A percentile compares a stretch with the other conserved stretches of the same genome.
phyloP scores from a whole-genome alignment of 1,140 invertebrate species.

The Helicorthomorpha holstii region DNA sequence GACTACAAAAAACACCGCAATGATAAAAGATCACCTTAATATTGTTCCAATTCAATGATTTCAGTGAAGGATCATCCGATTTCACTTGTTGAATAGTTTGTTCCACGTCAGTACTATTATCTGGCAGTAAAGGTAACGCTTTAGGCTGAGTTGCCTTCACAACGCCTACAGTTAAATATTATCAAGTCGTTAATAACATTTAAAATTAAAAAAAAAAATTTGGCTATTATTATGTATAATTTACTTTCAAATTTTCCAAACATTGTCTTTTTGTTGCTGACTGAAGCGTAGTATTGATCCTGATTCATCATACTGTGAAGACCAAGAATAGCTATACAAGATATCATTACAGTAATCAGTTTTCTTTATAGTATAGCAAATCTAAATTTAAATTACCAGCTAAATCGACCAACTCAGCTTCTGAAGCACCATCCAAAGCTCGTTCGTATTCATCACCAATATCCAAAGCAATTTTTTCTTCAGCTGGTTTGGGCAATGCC shows the following conservation, averaged over 20 bases:
- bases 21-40: slow-evolving; percentile 48
- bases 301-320: slow-evolving; percentile 99
- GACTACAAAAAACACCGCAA: background rate
- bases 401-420: slow-evolving; percentile 97
- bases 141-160: slow-evolving; percentile 87
- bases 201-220: no score
- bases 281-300: slow-evolving; percentile 95
- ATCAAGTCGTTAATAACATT: background rate
- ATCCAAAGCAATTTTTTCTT: slow-evolving; percentile 72
- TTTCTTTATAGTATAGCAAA: slow-evolving; percentile 2
- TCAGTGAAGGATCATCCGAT: slow-evolving; percentile 68
- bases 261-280: slow-evolving; percentile 79
- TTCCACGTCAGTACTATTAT: slow-evolving; percentile 84
- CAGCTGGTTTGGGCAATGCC: slow-evolving; percentile 47
- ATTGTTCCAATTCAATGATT: slow-evolving; percentile 91
- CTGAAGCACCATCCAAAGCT: slow-evolving; percentile 72
- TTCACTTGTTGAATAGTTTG: slow-evolving; percentile 72
- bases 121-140: slow-evolving; percentile 74
- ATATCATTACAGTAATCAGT: background rate
- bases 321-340: slow-evolving; percentile 74
- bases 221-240: slow-evolving; percentile 3
- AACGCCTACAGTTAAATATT: slow-evolving; percentile 38
- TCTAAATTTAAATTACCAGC: slow-evolving; percentile 47
- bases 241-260: slow-evolving; percentile 21
- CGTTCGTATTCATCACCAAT: slow-evolving; percentile 90